Evolutionary conservation across 2,113 vertebrate species (phyloP).

Genomic region (Sapayoa aenigma): DNA sequence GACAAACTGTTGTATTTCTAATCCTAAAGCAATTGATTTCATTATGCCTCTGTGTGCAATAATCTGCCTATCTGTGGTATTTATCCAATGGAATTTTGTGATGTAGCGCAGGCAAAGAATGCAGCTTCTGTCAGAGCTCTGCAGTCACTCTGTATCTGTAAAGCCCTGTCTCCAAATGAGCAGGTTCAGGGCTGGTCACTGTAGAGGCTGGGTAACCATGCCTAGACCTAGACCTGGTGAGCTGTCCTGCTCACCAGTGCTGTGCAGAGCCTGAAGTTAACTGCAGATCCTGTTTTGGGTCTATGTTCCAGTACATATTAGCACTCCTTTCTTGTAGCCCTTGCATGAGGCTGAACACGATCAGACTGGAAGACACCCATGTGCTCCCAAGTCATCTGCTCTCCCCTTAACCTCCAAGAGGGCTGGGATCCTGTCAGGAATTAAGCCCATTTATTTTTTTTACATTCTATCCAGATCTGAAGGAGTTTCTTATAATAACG

Average conservation of each 20-base stretch:
- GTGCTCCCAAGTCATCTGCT: background rate
- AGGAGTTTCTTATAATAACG: background rate
- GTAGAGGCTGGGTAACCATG: background rate
- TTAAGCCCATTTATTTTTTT: background rate
- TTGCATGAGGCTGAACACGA: background rate
- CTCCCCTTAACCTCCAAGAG: background rate
- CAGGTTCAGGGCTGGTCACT: background rate
- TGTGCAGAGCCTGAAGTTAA: background rate
- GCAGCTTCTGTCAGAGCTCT: background rate
- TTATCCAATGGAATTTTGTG: background rate
- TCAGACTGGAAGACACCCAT: background rate
- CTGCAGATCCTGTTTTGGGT: background rate
- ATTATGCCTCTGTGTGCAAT: background rate
- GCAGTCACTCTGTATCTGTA: no score
- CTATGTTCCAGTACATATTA: background rate
- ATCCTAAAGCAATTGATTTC: background rate
- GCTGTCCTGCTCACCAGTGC: background rate
- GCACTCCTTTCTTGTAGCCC: background rate
- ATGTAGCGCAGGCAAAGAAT: background rate
- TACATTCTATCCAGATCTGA: background rate
- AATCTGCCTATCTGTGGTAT: background rate
- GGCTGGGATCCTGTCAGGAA: background rate
- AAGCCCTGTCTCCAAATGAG: background rate
- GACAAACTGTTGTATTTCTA: background rate
- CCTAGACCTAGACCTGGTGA: no score